These are phyloP conservation scores for Stichodactyla mertensii DNA, from an alignment of 64 coral and sea anemone species.

Conservation along the genomic window DNA sequence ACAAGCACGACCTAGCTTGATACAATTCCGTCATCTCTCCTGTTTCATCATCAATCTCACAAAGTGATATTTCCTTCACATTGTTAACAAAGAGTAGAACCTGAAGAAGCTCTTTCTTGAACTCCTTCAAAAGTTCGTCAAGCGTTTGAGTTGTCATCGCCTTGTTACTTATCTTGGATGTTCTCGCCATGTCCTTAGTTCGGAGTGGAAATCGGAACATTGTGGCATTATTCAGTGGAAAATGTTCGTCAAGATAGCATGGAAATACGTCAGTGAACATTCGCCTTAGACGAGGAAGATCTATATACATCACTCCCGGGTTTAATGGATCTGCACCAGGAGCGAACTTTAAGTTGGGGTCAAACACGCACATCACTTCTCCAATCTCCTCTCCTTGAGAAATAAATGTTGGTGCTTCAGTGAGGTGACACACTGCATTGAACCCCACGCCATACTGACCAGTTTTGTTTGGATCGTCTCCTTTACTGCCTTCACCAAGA, in stretches of 20 bases:
- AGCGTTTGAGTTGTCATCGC: conserved; percentile 17
- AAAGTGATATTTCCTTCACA: conserved; percentile 62
- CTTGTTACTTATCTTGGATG: conserved; percentile 37
- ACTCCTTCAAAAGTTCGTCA: conserved; percentile 22
- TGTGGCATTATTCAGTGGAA: conserved; percentile 50
- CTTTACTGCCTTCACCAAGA: no score
- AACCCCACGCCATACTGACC: no score
- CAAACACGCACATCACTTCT: no score
- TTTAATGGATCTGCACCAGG: neutral
- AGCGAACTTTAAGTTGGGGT: no score
- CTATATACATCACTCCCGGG: conserved; percentile 49
- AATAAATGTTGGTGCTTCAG: no score
- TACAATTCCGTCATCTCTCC: conserved; percentile 30
- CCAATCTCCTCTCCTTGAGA: no score
- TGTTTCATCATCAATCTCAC: conserved; percentile 35
- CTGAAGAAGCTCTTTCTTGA: conserved; percentile 50
- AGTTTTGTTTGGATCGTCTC: no score
- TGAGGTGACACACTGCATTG: no score
- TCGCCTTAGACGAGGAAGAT: neutral
- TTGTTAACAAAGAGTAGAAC: conserved; percentile 63
- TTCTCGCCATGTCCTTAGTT: conserved; percentile 10
- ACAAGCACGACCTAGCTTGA: conserved; percentile 24
- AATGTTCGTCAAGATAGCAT: conserved; percentile 57
- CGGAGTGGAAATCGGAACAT: conserved; percentile 75
- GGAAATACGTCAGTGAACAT: conserved; percentile 63